Conservation (phyloP, 2,113 vertebrate species). For the Antidorcas marsupialis region DNA sequence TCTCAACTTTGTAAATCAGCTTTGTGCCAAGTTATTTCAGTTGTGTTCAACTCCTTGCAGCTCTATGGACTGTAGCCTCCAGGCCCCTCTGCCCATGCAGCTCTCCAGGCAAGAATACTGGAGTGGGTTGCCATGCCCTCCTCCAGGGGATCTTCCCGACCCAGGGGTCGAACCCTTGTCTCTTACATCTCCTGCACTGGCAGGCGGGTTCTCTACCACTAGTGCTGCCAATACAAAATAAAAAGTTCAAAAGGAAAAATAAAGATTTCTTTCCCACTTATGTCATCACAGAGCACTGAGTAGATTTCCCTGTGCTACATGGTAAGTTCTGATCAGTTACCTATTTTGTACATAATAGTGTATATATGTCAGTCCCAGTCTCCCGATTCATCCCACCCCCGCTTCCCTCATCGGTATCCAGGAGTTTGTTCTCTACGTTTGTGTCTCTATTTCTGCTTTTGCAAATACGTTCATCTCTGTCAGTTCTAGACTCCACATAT, state of each 20-base stretch:
- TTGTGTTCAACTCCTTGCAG: not conserved
- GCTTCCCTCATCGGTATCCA: not conserved
- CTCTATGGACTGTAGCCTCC: not conserved
- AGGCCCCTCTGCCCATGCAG: not conserved
- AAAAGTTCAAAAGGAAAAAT: not conserved
- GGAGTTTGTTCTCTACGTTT: not conserved
- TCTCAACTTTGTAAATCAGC: not conserved
- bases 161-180: not conserved
- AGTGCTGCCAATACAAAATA: not conserved
- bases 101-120: not conserved
- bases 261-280: not conserved
- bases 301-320: not conserved
- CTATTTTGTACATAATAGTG: not conserved
- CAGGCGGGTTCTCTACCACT: not conserved
- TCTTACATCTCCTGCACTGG: not conserved
- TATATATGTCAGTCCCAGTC: not conserved
- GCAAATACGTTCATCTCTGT: not conserved
- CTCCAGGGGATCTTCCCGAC: not conserved
- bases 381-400: accelerated
- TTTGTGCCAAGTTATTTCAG: not conserved
- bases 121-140: not conserved
- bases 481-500: not conserved
- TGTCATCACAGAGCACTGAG: not conserved
- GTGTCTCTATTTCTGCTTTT: not conserved
- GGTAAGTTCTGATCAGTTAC: not conserved